phyloP scores from a whole-genome alignment of 2,113 vertebrate species.

The Hyaena hyaena region DNA sequence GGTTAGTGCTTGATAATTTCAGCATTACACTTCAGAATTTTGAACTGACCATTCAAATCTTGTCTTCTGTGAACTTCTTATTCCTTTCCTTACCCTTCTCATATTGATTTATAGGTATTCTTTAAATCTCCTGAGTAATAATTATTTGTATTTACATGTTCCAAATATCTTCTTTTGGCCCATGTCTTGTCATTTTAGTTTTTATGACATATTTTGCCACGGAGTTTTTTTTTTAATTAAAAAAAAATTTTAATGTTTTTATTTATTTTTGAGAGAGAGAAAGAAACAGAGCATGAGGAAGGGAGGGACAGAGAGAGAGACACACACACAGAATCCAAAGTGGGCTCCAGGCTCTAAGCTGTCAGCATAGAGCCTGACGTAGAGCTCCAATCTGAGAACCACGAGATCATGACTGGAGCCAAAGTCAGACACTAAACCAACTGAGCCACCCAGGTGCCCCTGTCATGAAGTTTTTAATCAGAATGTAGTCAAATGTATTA shows the following conservation, averaged over 20 bases:
- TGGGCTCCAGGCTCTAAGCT: no score
- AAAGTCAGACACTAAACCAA: no score
- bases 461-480: background rate
- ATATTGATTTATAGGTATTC: background rate
- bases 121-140: background rate
- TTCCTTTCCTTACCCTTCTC: background rate
- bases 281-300: no score
- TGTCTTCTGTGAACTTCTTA: background rate
- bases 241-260: no score
- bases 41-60: background rate
- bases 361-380: no score
- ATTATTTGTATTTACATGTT: background rate
- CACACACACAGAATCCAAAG: no score
- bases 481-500: background rate
- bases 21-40: background rate
- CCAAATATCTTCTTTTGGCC: background rate
- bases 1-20: background rate
- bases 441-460: no score
- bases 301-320: no score
- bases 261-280: no score
- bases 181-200: background rate
- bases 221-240: background rate
- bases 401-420: no score
- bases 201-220: background rate
- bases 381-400: no score